phyloP scores from a whole-genome alignment of 2,797 vertebrate species.

The Furcifer pardalis region DNA sequence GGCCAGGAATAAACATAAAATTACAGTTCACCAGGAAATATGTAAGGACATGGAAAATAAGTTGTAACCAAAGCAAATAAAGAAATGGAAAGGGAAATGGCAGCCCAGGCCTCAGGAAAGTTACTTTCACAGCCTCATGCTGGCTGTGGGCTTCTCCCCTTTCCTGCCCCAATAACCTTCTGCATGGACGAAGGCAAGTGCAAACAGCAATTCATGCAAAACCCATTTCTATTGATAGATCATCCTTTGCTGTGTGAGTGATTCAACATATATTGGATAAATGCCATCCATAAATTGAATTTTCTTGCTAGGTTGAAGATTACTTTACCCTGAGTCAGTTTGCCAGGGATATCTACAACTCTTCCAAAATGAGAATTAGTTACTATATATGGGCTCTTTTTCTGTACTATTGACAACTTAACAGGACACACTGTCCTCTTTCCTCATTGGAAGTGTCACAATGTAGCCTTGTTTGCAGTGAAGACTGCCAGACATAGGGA shows the following conservation, averaged over 20 bases:
- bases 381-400: constrained; percentile 30
- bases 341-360: neutral
- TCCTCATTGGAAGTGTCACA: constrained; percentile 28
- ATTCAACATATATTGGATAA: neutral
- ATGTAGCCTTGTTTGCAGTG: too few species aligned
- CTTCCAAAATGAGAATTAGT: constrained; percentile 37
- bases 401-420: constrained; percentile 40
- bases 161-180: neutral
- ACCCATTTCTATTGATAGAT: neutral
- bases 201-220: neutral
- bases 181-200: neutral
- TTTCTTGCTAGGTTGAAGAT: neutral
- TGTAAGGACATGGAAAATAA: neutral
- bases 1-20: neutral
- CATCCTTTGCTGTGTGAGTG: neutral
- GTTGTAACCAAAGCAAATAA: too few species aligned
- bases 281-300: constrained; percentile 6
- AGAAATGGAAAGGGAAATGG: too few species aligned
- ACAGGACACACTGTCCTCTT: constrained; percentile 1
- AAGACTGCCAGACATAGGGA: too few species aligned
- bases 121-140: neutral
- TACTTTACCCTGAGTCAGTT: constrained; percentile 1
- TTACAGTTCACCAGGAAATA: neutral
- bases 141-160: neutral
- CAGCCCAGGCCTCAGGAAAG: too few species aligned